Conservation (phyloP, 2,797 vertebrate species). For the Zalophus californianus region DNA sequence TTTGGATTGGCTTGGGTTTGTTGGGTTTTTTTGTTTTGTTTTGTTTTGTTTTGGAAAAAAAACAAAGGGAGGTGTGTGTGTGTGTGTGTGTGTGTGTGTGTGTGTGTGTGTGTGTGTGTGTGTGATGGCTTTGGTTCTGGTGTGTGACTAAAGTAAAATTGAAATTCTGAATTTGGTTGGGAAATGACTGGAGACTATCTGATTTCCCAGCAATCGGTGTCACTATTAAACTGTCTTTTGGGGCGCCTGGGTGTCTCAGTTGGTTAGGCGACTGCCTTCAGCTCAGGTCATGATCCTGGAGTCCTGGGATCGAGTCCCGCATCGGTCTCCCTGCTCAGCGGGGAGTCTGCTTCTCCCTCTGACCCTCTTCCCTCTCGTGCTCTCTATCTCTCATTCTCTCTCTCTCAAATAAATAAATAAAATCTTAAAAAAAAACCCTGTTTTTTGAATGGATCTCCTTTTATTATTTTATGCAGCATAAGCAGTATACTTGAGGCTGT, state of each 20-base stretch:
- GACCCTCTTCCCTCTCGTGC: too few relatives aligned
- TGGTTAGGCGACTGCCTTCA: too few relatives aligned
- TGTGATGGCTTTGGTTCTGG: neutral
- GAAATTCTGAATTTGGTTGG: neutral
- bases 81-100: too few relatives aligned
- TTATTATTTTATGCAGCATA: neutral
- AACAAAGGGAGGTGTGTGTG: too few relatives aligned
- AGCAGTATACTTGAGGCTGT: neutral
- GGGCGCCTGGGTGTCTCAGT: too few relatives aligned
- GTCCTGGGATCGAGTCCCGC: too few relatives aligned
- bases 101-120: neutral
- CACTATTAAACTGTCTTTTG: neutral
- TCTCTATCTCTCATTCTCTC: too few relatives aligned
- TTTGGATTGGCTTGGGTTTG: neutral
- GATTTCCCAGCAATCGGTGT: neutral
- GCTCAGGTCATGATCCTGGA: too few relatives aligned
- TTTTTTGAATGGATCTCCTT: neutral
- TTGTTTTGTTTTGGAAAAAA: neutral
- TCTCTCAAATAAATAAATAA: too few relatives aligned
- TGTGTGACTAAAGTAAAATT: neutral
- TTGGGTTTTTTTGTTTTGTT: too few relatives aligned
- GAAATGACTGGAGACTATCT: neutral
- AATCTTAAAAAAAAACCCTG: neutral
- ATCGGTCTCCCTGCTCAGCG: too few relatives aligned
- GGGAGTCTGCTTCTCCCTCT: too few relatives aligned